Percentiles rank a stretch among this genome's conserved stretches.
Conservation (phyloP, 2,888 invertebrate species). For the Brenthis daphne region DNA sequence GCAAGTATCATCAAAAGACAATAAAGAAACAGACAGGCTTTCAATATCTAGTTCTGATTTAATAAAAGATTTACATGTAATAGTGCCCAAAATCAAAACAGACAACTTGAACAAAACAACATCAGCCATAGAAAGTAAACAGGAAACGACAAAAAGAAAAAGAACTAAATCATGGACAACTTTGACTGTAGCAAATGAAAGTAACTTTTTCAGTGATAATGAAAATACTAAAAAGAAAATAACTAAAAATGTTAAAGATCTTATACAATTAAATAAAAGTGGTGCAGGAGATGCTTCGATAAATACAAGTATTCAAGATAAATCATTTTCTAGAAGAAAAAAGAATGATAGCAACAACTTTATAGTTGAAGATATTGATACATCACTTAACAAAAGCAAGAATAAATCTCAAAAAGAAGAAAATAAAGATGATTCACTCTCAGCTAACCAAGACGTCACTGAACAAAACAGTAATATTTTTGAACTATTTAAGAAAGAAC, state of each 20-base stretch:
- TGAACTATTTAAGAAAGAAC: constrained; percentile 54
- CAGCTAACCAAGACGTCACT: neutral
- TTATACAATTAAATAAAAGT: constrained; percentile 29
- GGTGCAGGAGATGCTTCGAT: constrained; percentile 37
- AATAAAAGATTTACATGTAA: constrained; percentile 48
- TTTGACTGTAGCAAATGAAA: constrained; percentile 44
- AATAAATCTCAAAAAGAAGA: constrained; percentile 21
- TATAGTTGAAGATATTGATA: constrained; percentile 21
- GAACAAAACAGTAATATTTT: constrained; percentile 37
- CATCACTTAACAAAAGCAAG: constrained; percentile 24
- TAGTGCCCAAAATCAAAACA: constrained; percentile 43
- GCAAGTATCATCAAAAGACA: neutral
- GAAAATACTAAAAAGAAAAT: constrained; percentile 51
- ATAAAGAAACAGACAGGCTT: constrained; percentile 30
- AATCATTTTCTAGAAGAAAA: constrained; percentile 20
- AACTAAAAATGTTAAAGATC: constrained; percentile 31
- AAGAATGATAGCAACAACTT: constrained; percentile 29
- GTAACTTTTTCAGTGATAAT: constrained; percentile 58
- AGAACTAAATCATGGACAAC: constrained; percentile 67
- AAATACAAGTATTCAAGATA: constrained; percentile 27
- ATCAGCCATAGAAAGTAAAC: constrained; percentile 47
- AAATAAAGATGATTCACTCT: constrained; percentile 21
- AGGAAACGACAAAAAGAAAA: constrained; percentile 51
- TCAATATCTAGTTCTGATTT: constrained; percentile 50
- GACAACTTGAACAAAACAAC: constrained; percentile 56